Evolutionary conservation across 2,888 invertebrate species (phyloP).

Genomic region (Hydropsyche betteni): DNA sequence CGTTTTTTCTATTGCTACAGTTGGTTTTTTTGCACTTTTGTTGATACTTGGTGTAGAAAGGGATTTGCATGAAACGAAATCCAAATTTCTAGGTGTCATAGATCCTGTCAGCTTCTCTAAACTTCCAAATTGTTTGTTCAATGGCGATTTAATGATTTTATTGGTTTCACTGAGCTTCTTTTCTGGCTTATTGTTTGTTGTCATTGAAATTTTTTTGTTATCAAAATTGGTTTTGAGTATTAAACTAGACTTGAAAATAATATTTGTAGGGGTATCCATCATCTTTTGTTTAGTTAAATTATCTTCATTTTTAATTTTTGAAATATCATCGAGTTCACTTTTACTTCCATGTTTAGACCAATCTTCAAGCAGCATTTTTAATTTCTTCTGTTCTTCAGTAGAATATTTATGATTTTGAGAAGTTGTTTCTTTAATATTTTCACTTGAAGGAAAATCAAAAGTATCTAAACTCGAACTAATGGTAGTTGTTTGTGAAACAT

Average conservation of each 20-base stretch:
- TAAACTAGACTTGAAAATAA: neutral
- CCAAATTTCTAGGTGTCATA: conserved; percentile 54
- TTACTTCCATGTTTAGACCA: conserved; percentile 65
- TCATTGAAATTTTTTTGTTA: conserved; percentile 59
- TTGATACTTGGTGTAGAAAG: conserved; percentile 48
- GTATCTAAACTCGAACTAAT: conserved; percentile 61
- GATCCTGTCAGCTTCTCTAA: conserved; percentile 56
- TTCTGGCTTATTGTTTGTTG: conserved; percentile 56
- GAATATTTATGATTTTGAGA: conserved; percentile 57
- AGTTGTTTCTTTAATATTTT: conserved; percentile 52
- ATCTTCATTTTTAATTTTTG: neutral
- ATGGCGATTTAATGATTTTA: conserved; percentile 53
- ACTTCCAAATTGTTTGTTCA: conserved; percentile 57
- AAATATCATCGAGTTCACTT: conserved; percentile 61
- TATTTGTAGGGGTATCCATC: neutral
- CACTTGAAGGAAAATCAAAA: conserved; percentile 59
- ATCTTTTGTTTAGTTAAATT: conserved; percentile 54
- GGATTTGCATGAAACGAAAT: conserved; percentile 53
- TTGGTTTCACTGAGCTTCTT: conserved; percentile 54
- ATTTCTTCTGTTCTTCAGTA: conserved; percentile 63
- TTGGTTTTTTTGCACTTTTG: conserved; percentile 26
- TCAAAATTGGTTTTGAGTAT: neutral
- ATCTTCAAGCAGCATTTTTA: conserved; percentile 63
- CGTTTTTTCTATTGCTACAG: conserved; percentile 52
- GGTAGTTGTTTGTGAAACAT: conserved; percentile 53